Conservation (phyloP, 2,888 invertebrate genomes). For the Neoitamus cyanurus region DNA sequence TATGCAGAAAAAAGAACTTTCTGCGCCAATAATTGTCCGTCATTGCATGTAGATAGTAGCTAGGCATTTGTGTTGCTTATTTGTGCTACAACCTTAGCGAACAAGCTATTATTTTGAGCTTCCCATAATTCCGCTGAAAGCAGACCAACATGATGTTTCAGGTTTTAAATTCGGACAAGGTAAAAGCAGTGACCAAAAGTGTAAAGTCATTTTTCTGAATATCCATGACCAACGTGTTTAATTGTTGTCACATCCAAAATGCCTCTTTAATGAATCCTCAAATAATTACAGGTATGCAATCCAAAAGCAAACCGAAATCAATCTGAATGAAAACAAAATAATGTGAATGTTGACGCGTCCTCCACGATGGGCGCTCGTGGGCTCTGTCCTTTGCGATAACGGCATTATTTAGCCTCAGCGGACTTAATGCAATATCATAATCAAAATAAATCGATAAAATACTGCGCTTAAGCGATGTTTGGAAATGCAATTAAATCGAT, state of each 20-base stretch:
- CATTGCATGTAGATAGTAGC: too few relatives aligned
- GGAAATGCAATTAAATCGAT: conserved; percentile 38
- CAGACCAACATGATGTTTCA: too few relatives aligned
- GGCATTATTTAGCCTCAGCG: background rate
- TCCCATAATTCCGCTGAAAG: too few relatives aligned
- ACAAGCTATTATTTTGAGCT: too few relatives aligned
- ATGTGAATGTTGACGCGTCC: conserved; percentile 20
- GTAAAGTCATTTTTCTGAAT: background rate
- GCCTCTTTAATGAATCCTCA: background rate
- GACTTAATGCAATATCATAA: conserved; percentile 35
- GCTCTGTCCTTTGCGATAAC: background rate
- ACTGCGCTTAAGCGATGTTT: conserved; percentile 8
- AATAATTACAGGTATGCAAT: background rate
- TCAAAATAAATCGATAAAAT: conserved; percentile 35
- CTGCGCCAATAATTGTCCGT: too few relatives aligned
- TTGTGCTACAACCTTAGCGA: too few relatives aligned
- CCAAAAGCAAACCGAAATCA: background rate
- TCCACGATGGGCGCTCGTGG: background rate
- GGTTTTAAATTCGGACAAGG: too few relatives aligned
- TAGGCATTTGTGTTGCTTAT: too few relatives aligned
- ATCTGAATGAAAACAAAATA: background rate
- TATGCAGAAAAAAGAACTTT: too few relatives aligned
- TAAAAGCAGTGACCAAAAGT: too few relatives aligned
- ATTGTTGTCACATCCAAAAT: background rate
- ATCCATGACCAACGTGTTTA: background rate